These are phyloP conservation scores for Tiphia femorata DNA, from an alignment of 2,888 invertebrate genomes.

Conservation along the genomic window DNA sequence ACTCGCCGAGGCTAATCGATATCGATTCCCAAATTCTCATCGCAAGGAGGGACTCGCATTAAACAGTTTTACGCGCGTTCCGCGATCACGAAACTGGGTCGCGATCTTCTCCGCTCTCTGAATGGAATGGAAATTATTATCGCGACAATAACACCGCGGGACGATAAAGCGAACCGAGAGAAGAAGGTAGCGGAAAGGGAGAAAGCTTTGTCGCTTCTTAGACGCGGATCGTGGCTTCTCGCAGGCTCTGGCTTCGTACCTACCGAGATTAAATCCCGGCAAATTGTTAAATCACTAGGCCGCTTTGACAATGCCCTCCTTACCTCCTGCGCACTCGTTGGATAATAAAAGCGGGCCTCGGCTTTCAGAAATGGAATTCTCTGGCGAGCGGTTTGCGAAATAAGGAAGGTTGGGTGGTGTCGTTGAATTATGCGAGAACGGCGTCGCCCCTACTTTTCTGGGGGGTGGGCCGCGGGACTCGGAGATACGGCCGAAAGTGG, in stretches of 20 bases:
- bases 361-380: conserved; percentile 24
- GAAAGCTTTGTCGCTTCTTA: no score
- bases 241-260: conserved; percentile 6
- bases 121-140: no score
- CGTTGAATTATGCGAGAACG: conserved; percentile 33
- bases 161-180: no score
- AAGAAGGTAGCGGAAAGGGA: not conserved
- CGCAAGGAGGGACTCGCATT: no score
- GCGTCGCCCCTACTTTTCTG: conserved; percentile 7
- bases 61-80: no score
- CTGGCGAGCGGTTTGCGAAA: conserved; percentile 10
- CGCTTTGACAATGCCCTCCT: conserved; percentile 23
- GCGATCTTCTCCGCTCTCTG: no score
- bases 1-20: no score
- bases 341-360: conserved; percentile 26
- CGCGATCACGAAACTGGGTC: no score
- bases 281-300: conserved; percentile 36
- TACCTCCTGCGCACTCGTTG: not conserved
- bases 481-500: not conserved
- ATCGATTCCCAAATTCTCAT: no score
- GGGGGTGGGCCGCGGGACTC: not conserved
- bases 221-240: no score
- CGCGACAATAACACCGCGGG: no score
- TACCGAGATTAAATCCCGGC: conserved; percentile 25
- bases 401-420: conserved; percentile 16